A percentile compares a stretch with the other conserved stretches of the same genome.
phyloP scores from a whole-genome alignment of 2,888 invertebrate genomes.

The Erannis defoliaria region DNA sequence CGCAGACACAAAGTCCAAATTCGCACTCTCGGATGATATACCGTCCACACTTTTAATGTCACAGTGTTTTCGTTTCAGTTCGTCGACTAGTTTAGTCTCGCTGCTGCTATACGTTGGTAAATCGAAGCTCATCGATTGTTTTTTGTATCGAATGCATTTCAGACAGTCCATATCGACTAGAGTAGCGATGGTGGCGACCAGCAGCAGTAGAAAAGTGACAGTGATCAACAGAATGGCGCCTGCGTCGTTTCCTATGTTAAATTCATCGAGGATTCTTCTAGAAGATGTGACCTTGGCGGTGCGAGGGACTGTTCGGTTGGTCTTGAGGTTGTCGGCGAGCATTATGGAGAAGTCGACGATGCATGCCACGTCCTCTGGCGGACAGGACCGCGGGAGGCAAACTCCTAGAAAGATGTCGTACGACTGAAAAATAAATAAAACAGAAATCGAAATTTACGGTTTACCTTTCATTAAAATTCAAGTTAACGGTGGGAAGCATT shows the following conservation, averaged over 20 bases:
- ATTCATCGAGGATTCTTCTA: constrained; percentile 61
- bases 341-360: constrained; percentile 81
- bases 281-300: constrained; percentile 62
- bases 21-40: constrained; percentile 57
- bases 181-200: constrained; percentile 74
- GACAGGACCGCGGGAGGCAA: constrained; percentile 81
- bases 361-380: constrained; percentile 70
- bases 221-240: constrained; percentile 66
- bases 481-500: too few relatives aligned
- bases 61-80: constrained; percentile 49
- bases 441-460: background rate
- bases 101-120: constrained; percentile 69
- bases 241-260: constrained; percentile 62
- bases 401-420: constrained; percentile 73
- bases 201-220: constrained; percentile 60
- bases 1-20: constrained; percentile 64
- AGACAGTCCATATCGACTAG: constrained; percentile 73
- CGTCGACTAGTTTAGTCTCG: constrained; percentile 50
- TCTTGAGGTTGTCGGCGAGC: constrained; percentile 74
- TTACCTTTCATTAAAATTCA: background rate
- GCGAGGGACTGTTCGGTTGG: constrained; percentile 70
- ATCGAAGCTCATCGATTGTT: constrained; percentile 70
- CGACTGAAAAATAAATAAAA: constrained; percentile 60
- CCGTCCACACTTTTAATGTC: constrained; percentile 54
- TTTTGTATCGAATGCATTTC: constrained; percentile 60